These are phyloP conservation scores for Leptinotarsa defecta DNA, from an alignment of 1,140 invertebrate genomes.

Conservation along the genomic window DNA sequence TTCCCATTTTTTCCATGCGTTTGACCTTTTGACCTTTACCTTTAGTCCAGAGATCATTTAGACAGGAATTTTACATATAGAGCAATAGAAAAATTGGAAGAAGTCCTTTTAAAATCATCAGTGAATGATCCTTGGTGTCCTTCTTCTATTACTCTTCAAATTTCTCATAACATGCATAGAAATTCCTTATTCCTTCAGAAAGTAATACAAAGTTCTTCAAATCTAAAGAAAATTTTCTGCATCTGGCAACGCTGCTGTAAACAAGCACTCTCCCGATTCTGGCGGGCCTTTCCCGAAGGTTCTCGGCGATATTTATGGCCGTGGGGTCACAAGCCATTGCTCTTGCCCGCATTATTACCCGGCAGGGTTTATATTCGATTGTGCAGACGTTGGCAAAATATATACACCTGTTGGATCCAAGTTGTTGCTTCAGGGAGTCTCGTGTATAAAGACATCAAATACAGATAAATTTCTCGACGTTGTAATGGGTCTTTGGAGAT, in stretches of 20 bases:
- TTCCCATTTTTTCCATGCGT: no score
- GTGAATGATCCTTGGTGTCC: no score
- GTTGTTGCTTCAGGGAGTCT: conserved; percentile 41
- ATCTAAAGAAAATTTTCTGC: not conserved
- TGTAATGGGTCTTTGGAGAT: not conserved
- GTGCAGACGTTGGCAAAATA: conserved; percentile 51
- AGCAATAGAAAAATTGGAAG: no score
- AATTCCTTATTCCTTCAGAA: not conserved
- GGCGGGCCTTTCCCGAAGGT: conserved; percentile 35
- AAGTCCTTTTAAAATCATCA: no score
- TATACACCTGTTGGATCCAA: conserved; percentile 55
- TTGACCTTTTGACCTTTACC: no score
- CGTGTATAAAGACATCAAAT: conserved; percentile 22
- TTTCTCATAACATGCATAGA: not conserved
- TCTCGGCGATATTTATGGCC: conserved; percentile 55
- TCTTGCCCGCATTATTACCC: conserved; percentile 55
- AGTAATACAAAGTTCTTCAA: not conserved
- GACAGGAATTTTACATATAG: no score
- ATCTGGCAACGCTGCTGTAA: not conserved
- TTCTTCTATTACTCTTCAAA: not conserved
- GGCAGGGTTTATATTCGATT: conserved; percentile 56
- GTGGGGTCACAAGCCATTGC: conserved; percentile 56
- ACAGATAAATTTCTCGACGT: conserved; percentile 17
- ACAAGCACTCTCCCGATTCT: conserved; percentile 35
- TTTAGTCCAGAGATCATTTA: no score